Evolutionary conservation across 2,113 vertebrate genomes (phyloP), one percentile per base, ranked within the genome.

Genomic region (Hydropotes inermis): DNA sequence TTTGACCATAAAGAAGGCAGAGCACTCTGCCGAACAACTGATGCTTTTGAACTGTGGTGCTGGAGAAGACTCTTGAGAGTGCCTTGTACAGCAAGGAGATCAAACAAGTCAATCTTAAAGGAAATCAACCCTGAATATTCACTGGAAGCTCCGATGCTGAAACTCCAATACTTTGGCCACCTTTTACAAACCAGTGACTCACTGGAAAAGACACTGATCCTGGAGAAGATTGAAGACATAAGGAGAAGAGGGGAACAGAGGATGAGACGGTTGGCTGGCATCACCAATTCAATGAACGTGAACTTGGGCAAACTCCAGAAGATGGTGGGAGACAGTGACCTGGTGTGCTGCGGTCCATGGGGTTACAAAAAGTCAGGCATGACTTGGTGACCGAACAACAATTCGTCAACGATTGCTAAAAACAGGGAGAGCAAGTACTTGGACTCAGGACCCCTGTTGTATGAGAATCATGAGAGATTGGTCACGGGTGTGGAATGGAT

Each of bases 11-110:
- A 43, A 74, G 67, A 23, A 36, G 19, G n/a, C 67, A 70, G n/a
- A 74, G 36, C n/a, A n/a, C n/a, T n/a, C n/a, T 0, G 0, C 36
- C 0, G 1, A 74, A 74, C 21, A 43, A 74, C 70, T 25, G 36
- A 74, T 43, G 11, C 13, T 27, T 74, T 43, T 43, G 36, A 43
- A 74, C 14, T 43, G 11, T 74, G 36, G 6, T 43, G 21, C 70
- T 25, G 36, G 21, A 74, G 36, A 74, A 74, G 36, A 74, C 2
- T 7, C 36, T 43, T 74, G 7, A 74, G 23, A 74, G 21, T 43
- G 36, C 21, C 2, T 14, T 74, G 70, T 7, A 74, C 6, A 74
- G 70, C 11, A 74, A 74, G 23, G 36, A 74, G 70, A 43, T 25
- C 70, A 43, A 25, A 43, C 70, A 39, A 74, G 11, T 74, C 36